Conservation (phyloP, 2,797 vertebrate species). For the Xyrichtys novacula region DNA sequence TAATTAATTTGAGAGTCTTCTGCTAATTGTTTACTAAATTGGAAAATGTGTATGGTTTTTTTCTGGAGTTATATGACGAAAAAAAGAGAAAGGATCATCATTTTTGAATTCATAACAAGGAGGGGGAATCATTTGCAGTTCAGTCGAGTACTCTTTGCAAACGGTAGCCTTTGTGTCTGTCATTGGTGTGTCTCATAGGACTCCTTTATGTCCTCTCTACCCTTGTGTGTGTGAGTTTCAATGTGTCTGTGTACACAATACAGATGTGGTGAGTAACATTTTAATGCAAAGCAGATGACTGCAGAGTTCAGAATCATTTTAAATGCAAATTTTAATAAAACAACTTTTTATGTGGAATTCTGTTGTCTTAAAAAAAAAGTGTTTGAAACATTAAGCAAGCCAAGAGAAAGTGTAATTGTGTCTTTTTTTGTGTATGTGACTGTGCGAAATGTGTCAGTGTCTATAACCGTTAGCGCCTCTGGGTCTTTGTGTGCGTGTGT, state of each 20-base stretch:
- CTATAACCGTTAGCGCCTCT: conserved; percentile 32
- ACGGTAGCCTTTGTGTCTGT: conserved; percentile 53
- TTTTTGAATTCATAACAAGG: conserved; percentile 43
- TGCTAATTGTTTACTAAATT: conserved; percentile 45
- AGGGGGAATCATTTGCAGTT: conserved; percentile 54
- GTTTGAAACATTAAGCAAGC: not conserved
- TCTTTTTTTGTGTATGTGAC: not conserved
- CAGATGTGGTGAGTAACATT: conserved; percentile 22
- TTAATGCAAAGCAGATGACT: conserved; percentile 20
- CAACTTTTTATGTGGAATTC: not conserved
- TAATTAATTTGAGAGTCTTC: conserved; percentile 53
- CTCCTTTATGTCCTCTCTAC: conserved; percentile 19
- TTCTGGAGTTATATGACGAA: conserved; percentile 28
- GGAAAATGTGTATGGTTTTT: conserved; percentile 24
- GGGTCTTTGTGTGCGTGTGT: conserved; percentile 11
- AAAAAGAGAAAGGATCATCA: conserved; percentile 20
- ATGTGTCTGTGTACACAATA: conserved; percentile 24
- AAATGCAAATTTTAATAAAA: not conserved
- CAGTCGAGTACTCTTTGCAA: conserved; percentile 43
- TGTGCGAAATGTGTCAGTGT: conserved; percentile 17
- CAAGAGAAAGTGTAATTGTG: conserved; percentile 2
- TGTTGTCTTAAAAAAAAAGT: not conserved
- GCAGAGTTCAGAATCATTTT: conserved; percentile 3
- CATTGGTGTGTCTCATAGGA: conserved; percentile 38
- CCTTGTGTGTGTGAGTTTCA: conserved; percentile 33